phyloP scores from a whole-genome alignment of 2,888 invertebrate species.

The Acrobasis suavella region DNA sequence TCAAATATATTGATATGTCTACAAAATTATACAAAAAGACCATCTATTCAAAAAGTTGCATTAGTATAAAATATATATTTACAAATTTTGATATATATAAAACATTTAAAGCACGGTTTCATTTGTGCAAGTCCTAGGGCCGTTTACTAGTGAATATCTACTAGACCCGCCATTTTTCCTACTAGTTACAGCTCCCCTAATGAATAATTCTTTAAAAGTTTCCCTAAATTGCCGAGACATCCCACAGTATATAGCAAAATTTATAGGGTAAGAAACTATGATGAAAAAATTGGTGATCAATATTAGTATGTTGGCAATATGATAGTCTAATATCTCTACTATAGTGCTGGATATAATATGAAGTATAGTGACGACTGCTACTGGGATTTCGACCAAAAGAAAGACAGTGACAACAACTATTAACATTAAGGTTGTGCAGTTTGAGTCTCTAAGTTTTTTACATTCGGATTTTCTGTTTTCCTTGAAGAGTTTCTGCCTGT shows the following conservation, averaged over 20 bases:
- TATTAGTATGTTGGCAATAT: constrained; percentile 89
- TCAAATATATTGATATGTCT: constrained; percentile 46
- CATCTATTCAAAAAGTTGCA: constrained; percentile 32
- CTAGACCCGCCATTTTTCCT: constrained; percentile 87
- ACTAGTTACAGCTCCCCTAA: constrained; percentile 83
- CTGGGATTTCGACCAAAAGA: constrained; percentile 90
- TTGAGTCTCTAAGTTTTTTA: constrained; percentile 89
- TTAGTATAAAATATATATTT: constrained; percentile 32
- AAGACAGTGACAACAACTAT: constrained; percentile 94
- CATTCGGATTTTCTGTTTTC: constrained; percentile 90
- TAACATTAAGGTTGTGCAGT: constrained; percentile 93
- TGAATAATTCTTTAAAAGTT: constrained; percentile 93
- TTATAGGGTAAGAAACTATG: constrained; percentile 94
- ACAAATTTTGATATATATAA: constrained; percentile 35
- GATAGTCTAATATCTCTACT: constrained; percentile 88
- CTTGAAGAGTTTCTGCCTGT: constrained; percentile 89
- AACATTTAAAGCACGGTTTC: constrained; percentile 88
- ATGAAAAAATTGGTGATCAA: constrained; percentile 95
- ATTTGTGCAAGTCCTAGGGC: constrained; percentile 91
- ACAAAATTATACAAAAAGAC: constrained; percentile 41
- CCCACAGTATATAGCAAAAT: constrained; percentile 97
- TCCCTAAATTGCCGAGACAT: constrained; percentile 97
- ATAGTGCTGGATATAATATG: constrained; percentile 91
- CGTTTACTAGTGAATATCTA: constrained; percentile 91
- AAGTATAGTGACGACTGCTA: constrained; percentile 90